phyloP scores from a whole-genome alignment of 2,888 invertebrate genomes.

The Pterostichus madidus region DNA sequence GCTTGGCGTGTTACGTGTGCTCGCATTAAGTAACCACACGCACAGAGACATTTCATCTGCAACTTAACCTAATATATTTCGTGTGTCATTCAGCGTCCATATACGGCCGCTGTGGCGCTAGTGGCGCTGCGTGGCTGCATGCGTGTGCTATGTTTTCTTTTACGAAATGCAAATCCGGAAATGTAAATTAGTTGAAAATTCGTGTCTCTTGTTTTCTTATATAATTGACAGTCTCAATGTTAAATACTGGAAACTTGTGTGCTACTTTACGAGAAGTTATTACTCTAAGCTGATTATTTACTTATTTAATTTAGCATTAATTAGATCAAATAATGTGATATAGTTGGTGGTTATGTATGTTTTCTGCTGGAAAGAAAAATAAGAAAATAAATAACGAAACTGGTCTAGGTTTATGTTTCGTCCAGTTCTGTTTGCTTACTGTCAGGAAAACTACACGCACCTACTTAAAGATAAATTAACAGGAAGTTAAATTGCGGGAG shows the following conservation, averaged over 20 bases:
- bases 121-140: background rate
- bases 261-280: background rate
- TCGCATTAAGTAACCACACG: slow-evolving; percentile 31
- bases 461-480: too few relatives aligned
- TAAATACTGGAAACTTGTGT: background rate
- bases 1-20: slow-evolving; percentile 21
- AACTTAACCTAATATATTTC: slow-evolving; percentile 37
- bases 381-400: too few relatives aligned
- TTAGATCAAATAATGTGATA: slow-evolving; percentile 7
- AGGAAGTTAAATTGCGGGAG: too few relatives aligned
- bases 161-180: slow-evolving; percentile 23
- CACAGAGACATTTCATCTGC: slow-evolving; percentile 3
- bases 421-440: too few relatives aligned
- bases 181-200: slow-evolving; percentile 26
- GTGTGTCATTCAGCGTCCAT: slow-evolving; percentile 29
- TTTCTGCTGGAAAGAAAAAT: too few relatives aligned
- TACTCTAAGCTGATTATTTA: background rate
- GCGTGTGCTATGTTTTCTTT: slow-evolving; percentile 15
- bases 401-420: too few relatives aligned
- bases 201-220: slow-evolving; percentile 7
- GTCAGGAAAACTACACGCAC: too few relatives aligned
- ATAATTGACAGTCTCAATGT: background rate
- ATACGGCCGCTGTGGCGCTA: slow-evolving; percentile 32
- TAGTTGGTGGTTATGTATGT: too few relatives aligned
- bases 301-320: background rate